Evolutionary conservation across 2,888 invertebrate species (phyloP), one percentile per base, ranked within the genome.

Genomic region (Drosophila kambysellisi): DNA sequence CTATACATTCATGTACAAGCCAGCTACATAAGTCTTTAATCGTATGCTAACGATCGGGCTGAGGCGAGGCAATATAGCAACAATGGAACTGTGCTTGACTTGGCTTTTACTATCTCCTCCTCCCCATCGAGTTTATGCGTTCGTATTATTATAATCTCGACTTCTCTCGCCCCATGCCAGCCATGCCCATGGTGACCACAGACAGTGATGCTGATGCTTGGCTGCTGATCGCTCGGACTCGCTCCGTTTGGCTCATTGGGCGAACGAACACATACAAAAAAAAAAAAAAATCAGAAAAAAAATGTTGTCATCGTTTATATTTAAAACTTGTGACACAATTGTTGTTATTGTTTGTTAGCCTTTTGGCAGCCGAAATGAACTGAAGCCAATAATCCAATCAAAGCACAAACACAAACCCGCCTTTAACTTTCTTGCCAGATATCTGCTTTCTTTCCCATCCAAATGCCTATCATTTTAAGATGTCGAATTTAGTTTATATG

Each of bases 291-390:
- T 43, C 12, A 12, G 20, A 46, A 60, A 52, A 67, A 58, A 77
- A 78, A 85, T 89, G 89, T 85, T 77, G 80, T 89, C 89, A 89
- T 89, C 89, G 79, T 79, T 88, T 89, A 87, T 87, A 89, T 89
- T 83, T 89, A 90, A 89, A 88, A 66, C 76, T 77, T 87, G 89
- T 89, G 89, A 89, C 89, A 89, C 88, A 88, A 88, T 90, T 89
- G 72, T 89, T 90, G 88, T 82, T 89, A 76, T 82, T 88, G 83
- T 79, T 72, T 78, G 57, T 72, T 54, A 76, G 57, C 46, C 71
- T 64, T 57, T 57, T 57, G 54, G 15, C 32, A 52, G 68, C 43
- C 50, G 57, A 81, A 79, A 72, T 79, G 81, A 68, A 76, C 80
- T 71, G 71, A 65, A 50, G 58, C 35, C 59, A 29, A 29, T 35